Evolutionary conservation across 2,797 vertebrate species (phyloP).

Genomic region (Xiphophorus birchmanni): DNA sequence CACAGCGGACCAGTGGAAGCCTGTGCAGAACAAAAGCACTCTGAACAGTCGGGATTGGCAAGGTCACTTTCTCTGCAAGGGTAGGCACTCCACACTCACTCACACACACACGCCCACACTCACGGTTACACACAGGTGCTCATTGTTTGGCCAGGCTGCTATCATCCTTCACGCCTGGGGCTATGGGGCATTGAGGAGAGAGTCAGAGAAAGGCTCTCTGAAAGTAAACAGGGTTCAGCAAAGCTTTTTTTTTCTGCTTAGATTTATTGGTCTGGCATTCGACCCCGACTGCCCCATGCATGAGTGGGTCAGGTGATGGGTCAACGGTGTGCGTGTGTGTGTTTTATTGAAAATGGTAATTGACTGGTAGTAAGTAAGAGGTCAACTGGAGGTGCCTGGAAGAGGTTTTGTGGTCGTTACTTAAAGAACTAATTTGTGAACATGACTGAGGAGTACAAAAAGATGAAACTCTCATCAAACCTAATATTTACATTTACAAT

Average conservation of each 20-base stretch:
- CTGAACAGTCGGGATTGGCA: slow-evolving; percentile 56
- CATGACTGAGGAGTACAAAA: background rate
- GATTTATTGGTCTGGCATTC: slow-evolving; percentile 82
- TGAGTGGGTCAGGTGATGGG: slow-evolving; percentile 79
- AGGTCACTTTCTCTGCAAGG: slow-evolving; percentile 70
- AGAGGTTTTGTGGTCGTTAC: slow-evolving; percentile 12
- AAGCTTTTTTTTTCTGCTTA: slow-evolving; percentile 80
- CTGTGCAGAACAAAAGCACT: slow-evolving; percentile 21
- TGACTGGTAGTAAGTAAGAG: slow-evolving; percentile 64
- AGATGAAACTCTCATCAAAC: background rate
- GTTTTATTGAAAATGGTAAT: slow-evolving; percentile 72
- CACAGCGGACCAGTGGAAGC: slow-evolving; percentile 25
- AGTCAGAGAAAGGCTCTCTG: slow-evolving; percentile 68
- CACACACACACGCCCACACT: slow-evolving; percentile 50
- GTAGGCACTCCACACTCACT: slow-evolving; percentile 55
- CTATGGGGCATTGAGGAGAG: slow-evolving; percentile 83
- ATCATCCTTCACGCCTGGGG: slow-evolving; percentile 85
- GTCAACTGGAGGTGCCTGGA: slow-evolving; percentile 60
- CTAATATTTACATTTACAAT: background rate
- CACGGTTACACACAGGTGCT: slow-evolving; percentile 70
- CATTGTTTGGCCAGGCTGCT: slow-evolving; percentile 82
- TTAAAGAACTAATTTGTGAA: background rate
- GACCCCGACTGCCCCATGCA: slow-evolving; percentile 73
- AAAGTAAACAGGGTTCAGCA: slow-evolving; percentile 84
- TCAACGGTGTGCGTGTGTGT: slow-evolving; percentile 25